Conservation (phyloP, 2,113 vertebrate species). For the Marcusenius ussheri region DNA sequence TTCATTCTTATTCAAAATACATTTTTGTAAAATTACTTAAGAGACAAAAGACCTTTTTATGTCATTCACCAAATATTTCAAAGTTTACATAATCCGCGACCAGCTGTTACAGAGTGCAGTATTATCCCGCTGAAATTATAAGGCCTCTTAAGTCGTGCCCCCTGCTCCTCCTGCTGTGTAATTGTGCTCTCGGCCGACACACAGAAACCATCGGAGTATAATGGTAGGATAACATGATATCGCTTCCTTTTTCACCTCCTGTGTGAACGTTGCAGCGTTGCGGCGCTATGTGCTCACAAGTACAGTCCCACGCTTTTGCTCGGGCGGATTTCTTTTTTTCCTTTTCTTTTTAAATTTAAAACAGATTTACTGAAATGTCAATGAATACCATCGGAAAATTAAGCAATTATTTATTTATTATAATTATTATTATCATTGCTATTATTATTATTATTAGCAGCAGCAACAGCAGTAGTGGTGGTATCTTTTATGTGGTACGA, state of each 20-base stretch:
- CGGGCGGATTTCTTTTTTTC: neutral
- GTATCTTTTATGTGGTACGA: neutral
- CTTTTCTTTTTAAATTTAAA: neutral
- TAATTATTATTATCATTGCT: neutral
- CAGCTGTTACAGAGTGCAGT: neutral
- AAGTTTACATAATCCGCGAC: neutral
- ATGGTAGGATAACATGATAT: neutral
- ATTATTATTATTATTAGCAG: neutral
- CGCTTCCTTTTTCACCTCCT: neutral
- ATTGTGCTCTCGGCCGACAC: neutral
- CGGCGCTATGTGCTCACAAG: neutral
- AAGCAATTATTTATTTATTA: neutral
- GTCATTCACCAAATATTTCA: neutral
- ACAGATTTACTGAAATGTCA: neutral
- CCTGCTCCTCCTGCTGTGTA: neutral
- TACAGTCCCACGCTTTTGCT: neutral
- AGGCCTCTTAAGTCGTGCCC: neutral
- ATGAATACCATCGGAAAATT: neutral
- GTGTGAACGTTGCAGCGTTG: neutral
- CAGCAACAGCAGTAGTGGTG: neutral
- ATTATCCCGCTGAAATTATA: neutral
- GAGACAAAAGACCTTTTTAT: neutral
- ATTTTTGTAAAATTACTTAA: neutral
- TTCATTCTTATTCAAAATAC: neutral
- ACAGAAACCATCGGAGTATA: neutral